Conservation (phyloP, 2,797 vertebrate genomes). For the Hemibagrus guttatus region DNA sequence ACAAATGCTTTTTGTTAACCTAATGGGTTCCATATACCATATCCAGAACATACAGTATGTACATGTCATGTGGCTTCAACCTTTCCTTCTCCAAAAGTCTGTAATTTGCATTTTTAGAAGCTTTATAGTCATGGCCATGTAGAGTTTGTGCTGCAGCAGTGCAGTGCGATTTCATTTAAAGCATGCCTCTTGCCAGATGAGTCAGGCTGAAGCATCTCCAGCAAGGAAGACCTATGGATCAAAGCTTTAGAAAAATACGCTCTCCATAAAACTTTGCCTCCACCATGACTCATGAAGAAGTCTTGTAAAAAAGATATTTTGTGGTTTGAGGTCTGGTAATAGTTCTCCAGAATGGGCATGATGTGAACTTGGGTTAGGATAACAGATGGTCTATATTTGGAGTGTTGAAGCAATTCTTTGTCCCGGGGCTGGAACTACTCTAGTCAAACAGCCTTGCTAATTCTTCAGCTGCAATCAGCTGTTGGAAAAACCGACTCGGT, state of each 20-base stretch:
- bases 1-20: background rate
- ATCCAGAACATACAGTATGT: background rate
- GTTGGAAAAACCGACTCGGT: conserved; percentile 10
- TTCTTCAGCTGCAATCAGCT: conserved; percentile 31
- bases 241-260: conserved; percentile 68
- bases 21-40: background rate
- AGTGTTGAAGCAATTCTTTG: conserved; percentile 30
- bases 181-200: conserved; percentile 62
- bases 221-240: conserved; percentile 68
- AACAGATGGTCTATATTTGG: conserved; percentile 52
- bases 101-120: conserved; percentile 20
- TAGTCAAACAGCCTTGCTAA: conserved; percentile 25
- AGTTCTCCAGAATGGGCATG: conserved; percentile 45
- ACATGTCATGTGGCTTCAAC: background rate
- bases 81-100: conserved; percentile 9
- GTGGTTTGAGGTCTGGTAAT: conserved; percentile 62
- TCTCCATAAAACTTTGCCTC: conserved; percentile 66
- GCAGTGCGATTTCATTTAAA: conserved; percentile 70
- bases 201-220: conserved; percentile 66
- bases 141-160: conserved; percentile 34
- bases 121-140: conserved; percentile 26
- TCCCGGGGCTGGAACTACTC: conserved; percentile 28
- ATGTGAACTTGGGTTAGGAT: conserved; percentile 56
- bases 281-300: conserved; percentile 68
- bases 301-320: conserved; percentile 53